Evolutionary conservation across 2,797 vertebrate genomes (phyloP), one percentile per base, ranked within the genome.

Genomic region (Hylomyscus alleni): DNA sequence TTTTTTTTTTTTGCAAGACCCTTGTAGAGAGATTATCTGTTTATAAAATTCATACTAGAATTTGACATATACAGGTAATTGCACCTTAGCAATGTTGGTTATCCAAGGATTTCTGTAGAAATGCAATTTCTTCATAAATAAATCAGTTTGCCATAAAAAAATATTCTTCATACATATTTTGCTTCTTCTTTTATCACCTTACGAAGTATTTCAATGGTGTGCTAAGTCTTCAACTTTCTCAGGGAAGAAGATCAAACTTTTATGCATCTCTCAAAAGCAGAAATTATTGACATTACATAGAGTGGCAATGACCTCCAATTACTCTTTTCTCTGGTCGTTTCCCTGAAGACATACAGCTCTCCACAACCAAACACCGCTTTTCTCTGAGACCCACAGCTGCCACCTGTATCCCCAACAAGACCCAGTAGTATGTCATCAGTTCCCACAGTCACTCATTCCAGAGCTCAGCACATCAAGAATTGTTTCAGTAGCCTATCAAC

Each of bases 391-490:
- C 69, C n/a, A 76, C 72, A 67, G 9, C 31, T 31, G 95, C 44
- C 40, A 83, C 6, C 0, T 34, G 13, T 15, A 77, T 85, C 92
- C 60, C 88, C 73, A 69, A 87, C 10, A 81, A 97, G 56, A 93
- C 26, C 6, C 15, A 94, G 12, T 22, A 81, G 62, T 89, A 80
- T 86, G 90, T 92, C 58, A 60, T 91, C 22, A 13, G 40, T 73
- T 95, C 44, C 92, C 93, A 62, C 67, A 89, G 69, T 9, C 78
- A 81, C 34, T 91, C 56, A 69, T 22, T 67, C 44, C 47, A 95
- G n/a, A 54, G 92, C 92, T 97, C 90, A 93, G 83, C 95, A 92
- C 54, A 87, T n/a, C 60, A 93, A 58, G 92, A 75, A 90, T 92
- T 93, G n/a, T 73, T 78, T 77, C 2, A 69, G 54, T 89, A 95